Base-by-base conservation (phyloP, 2,113 vertebrate species). In the Todiramphus chloris region DNA sequence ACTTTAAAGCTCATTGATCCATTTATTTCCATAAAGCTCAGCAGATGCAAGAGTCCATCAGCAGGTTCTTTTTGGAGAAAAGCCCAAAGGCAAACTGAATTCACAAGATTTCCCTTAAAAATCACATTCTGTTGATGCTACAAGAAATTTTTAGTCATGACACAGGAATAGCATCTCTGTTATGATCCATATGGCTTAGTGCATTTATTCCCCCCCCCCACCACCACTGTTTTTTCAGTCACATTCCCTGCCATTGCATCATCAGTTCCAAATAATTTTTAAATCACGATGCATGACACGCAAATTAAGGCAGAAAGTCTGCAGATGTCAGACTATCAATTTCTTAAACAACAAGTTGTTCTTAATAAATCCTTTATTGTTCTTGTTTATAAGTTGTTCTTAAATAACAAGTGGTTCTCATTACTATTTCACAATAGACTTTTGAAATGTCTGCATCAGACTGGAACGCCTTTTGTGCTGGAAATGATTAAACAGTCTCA, bases 111-210 rank as follows among this genome's bases (percentile, higher is more conserved):
- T 88, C 85, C 76, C 73, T 80, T 79, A 85, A 85, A 46, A 85
- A 89, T 53, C 3, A 3, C 30, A 73, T 86, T 90, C 79, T 94
- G 72, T 83, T 95, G 93, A 88, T 88, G 72, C 30, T 85, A 74
- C 63, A 59, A 75, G 81, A 73, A 88, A 55, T 67, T 74, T 96
- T 93, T 85, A 93, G 83, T 88, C 88, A 86, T 11, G 48, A 90
- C 82, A 74, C 87, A 88, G 76, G 79, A 95, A 93, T 17, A 93
- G 67, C 50, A 83, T 90, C 72, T 56, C 63, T 46, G 33, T 74
- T 80, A 81, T 43, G 56, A 93, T 78, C 88, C 83, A 96, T 80
- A 83, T 93, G 91, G 68, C 41, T 93, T 48, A 51, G 31, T 31
- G 63, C 28, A 90, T 74, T 90, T 35, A 41, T 50, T n/a, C 69